These are phyloP conservation scores for Dolichotis patagonum DNA, from an alignment of 2,113 vertebrate species.

Conservation along the genomic window DNA sequence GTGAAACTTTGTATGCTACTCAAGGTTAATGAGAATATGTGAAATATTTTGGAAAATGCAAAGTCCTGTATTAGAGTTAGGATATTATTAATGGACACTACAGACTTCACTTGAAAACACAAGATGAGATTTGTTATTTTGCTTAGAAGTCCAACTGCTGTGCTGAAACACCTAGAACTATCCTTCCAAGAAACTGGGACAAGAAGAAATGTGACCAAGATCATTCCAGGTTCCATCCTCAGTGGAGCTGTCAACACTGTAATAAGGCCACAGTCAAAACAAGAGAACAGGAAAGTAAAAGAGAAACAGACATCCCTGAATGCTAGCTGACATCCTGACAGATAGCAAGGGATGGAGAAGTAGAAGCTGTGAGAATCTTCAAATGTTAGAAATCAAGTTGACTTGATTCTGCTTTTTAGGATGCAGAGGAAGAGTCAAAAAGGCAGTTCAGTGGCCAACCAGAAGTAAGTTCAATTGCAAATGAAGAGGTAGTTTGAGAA, in stretches of 20 bases:
- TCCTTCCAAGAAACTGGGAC: neutral
- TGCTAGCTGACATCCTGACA: too few relatives aligned
- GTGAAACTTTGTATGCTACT: neutral
- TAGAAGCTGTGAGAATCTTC: neutral
- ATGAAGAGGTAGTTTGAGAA: neutral
- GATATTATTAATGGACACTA: neutral
- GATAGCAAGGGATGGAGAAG: neutral
- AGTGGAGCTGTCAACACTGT: neutral
- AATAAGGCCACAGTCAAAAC: neutral
- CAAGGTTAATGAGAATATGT: neutral
- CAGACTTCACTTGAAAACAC: conserved; percentile 8
- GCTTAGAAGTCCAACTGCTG: conserved; percentile 20
- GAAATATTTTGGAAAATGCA: conserved; percentile 21
- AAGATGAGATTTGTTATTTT: neutral
- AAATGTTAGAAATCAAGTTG: neutral
- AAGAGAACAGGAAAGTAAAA: neutral
- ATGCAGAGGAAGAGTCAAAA: neutral
- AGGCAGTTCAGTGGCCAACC: neutral
- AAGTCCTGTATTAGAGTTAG: neutral
- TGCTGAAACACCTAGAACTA: conserved; percentile 30
- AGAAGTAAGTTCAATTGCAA: neutral
- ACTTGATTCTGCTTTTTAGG: neutral
- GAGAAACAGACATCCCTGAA: neutral
- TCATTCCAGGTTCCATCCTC: neutral
- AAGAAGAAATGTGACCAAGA: neutral